Base-by-base conservation (phyloP, 2,797 vertebrate species). In the Molossus alvarezi region DNA sequence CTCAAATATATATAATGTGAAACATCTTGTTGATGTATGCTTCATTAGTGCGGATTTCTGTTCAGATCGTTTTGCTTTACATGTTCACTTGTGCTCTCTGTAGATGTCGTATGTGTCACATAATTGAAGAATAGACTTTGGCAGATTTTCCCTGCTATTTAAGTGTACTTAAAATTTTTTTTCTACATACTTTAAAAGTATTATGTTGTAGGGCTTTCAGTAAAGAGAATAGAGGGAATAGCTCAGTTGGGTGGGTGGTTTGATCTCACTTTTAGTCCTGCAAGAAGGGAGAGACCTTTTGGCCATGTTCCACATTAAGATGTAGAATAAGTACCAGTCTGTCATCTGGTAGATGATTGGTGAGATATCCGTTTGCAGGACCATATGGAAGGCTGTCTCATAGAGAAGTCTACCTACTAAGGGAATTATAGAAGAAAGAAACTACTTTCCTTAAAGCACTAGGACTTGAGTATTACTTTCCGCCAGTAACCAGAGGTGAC, bases 71-170 rank as follows among this genome's bases (percentile, higher is more conserved):
- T 75, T 91, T 83, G 69, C 58, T 85, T 60, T 67, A 29, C 5
- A 11, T 23, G 60, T 55, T 65, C 12, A 14, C 23, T 72, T 14
- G 23, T 82, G n/a, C 64, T 85, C 0, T 84, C 33, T 53, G 17
- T 83, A 55, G 62, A 29, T 58, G 45, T 41, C 60, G 9, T 81
- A n/a, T 83, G 37, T 10, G 4, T 86, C 71, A 72, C 18, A 13
- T 67, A 71, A 73, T 73, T 64, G 60, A 51, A 80, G 60, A 92
- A 53, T 64, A 64, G 79, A 94, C 69, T 77, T 86, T 20, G 69
- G 62, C 41, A 65, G 76, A 79, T 89, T 92, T 93, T 88, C 83
- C 55, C 57, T 89, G 75, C 45, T 91, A 15, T n/a, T 25, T 87
- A 81, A 89, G 8, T 73, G 33, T 37, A 58, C 79, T 41, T 21